Percentiles rank a stretch among this genome's conserved stretches.
phyloP scores from a whole-genome alignment of 1,140 invertebrate species.

The Araneus ventricosus region DNA sequence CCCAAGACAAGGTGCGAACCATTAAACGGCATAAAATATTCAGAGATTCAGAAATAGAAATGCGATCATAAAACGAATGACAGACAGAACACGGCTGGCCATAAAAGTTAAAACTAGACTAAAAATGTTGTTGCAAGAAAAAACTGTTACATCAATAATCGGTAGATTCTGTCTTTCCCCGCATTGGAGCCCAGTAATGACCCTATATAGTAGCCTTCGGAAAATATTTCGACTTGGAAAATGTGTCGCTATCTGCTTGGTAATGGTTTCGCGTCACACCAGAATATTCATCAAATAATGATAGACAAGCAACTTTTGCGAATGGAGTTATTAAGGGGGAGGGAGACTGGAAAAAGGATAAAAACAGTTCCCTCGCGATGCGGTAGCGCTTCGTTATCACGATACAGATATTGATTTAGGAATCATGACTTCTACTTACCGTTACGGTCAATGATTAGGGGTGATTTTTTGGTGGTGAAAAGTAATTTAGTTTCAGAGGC shows the following conservation, averaged over 20 bases:
- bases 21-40: conserved; percentile 68
- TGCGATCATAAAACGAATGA: conserved; percentile 71
- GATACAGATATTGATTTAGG: conserved; percentile 64
- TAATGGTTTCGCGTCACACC: conserved; percentile 51
- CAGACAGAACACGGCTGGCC: conserved; percentile 28
- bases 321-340: conserved; percentile 52
- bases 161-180: conserved; percentile 47
- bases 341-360: conserved; percentile 24
- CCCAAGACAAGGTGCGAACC: conserved; percentile 42
- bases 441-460: conserved; percentile 50
- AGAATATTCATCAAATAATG: conserved; percentile 73
- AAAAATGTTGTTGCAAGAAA: conserved; percentile 51
- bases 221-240: conserved; percentile 52
- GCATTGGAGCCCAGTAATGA: conserved; percentile 55
- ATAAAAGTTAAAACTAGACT: conserved; percentile 70
- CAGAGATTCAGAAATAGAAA: conserved; percentile 64
- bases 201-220: conserved; percentile 10
- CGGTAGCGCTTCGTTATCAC: conserved; percentile 24
- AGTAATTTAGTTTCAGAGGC: conserved; percentile 40
- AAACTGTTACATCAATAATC: conserved; percentile 61
- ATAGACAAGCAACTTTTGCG: conserved; percentile 59
- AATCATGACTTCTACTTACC: conserved; percentile 45
- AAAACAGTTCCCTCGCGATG: neutral
- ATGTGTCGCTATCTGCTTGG: conserved; percentile 63
- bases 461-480: conserved; percentile 19